These are phyloP conservation scores for Pyrgilauda ruficollis DNA, from an alignment of 2,113 vertebrate species.

Conservation along the genomic window DNA sequence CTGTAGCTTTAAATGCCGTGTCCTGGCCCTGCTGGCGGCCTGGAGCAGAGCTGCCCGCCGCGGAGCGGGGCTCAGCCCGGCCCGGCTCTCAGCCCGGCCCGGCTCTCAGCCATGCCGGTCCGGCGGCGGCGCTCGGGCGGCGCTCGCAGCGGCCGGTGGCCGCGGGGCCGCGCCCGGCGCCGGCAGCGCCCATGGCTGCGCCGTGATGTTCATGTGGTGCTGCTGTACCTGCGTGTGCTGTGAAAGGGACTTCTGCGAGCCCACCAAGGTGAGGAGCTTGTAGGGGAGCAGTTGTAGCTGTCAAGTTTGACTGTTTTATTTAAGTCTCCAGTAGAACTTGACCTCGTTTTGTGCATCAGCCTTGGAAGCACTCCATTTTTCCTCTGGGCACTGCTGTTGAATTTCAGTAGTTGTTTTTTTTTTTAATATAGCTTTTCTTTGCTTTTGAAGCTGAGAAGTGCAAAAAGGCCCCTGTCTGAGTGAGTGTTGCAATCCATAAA, in stretches of 20 bases:
- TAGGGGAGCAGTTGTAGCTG: background rate
- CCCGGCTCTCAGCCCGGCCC: background rate
- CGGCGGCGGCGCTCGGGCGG: background rate
- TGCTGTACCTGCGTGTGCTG: constrained; percentile 71
- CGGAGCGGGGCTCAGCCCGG: background rate
- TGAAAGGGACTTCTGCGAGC: constrained; percentile 50
- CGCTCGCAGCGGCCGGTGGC: background rate
- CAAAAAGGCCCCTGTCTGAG: constrained; percentile 41
- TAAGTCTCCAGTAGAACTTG: constrained; percentile 8
- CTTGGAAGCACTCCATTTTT: background rate
- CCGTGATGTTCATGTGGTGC: constrained; percentile 69
- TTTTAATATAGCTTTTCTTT: constrained; percentile 28
- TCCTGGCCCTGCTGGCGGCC: background rate
- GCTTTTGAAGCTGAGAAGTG: constrained; percentile 27
- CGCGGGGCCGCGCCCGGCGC: background rate
- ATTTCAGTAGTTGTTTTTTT: background rate
- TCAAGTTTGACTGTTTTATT: background rate
- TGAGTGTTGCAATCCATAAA: constrained; percentile 16
- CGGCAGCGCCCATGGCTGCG: background rate
- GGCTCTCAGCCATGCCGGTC: background rate
- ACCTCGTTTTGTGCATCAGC: constrained; percentile 51
- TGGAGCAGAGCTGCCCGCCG: background rate
- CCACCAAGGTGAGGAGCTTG: constrained; percentile 66
- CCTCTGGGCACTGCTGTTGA: background rate
- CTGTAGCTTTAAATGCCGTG: constrained; percentile 57